These are phyloP conservation scores for Orthonevra nobilis DNA, from an alignment of 2,888 invertebrate genomes.

Conservation along the genomic window DNA sequence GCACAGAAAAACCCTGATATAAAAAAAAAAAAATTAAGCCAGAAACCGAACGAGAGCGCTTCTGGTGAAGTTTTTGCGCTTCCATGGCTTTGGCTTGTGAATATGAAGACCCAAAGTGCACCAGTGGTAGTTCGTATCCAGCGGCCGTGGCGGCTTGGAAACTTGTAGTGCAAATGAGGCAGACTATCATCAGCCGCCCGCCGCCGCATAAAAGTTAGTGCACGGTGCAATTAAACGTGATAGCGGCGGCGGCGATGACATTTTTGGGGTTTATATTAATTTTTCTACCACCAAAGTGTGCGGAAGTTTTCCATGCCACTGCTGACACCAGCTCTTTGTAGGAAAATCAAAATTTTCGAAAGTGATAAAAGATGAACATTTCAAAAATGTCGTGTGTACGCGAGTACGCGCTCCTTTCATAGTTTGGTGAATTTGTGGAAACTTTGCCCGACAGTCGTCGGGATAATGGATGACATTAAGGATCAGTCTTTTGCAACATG, in stretches of 20 bases:
- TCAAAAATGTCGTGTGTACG: slow-evolving; percentile 69
- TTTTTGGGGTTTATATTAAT: slow-evolving; percentile 65
- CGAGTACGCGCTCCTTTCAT: slow-evolving; percentile 47
- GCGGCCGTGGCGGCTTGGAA: neutral
- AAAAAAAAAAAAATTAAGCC: slow-evolving; percentile 17
- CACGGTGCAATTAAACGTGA: slow-evolving; percentile 56
- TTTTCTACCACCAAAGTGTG: slow-evolving; percentile 45
- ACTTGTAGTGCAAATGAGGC: too few relatives aligned
- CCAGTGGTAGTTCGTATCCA: slow-evolving; percentile 9
- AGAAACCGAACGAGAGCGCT: slow-evolving; percentile 28
- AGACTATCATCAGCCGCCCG: slow-evolving; percentile 47
- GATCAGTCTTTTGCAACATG: slow-evolving; percentile 41
- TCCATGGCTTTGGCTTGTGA: slow-evolving; percentile 4
- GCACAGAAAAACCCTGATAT: slow-evolving; percentile 20
- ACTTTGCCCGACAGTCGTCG: slow-evolving; percentile 27
- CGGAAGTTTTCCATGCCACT: neutral
- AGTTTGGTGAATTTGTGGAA: slow-evolving; percentile 45
- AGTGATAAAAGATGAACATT: slow-evolving; percentile 64
- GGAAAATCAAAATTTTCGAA: slow-evolving; percentile 63
- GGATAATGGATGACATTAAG: slow-evolving; percentile 40
- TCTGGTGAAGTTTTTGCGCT: slow-evolving; percentile 5
- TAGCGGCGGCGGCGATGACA: slow-evolving; percentile 28
- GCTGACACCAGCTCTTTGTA: slow-evolving; percentile 33
- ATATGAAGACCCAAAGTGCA: slow-evolving; percentile 43
- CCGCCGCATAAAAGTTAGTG: slow-evolving; percentile 56